A percentile compares a stretch with the other conserved stretches of the same genome.
phyloP scores from a whole-genome alignment of 2,113 vertebrate genomes.

The Phrynocephalus versicolor region DNA sequence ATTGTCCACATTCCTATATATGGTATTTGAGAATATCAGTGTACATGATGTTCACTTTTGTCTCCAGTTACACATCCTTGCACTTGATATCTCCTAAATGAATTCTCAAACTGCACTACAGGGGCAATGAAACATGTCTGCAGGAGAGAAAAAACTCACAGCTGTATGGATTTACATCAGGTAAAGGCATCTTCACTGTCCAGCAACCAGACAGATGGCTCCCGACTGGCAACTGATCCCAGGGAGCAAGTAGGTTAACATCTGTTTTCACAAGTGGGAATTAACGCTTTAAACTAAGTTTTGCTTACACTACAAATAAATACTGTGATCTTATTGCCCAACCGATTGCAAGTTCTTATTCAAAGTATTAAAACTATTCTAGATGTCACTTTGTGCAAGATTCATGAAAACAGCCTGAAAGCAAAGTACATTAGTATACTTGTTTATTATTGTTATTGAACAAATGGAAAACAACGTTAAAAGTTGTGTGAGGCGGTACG shows the following conservation, averaged over 20 bases:
- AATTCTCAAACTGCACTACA: too few species aligned
- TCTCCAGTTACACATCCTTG: too few species aligned
- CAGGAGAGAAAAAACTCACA: too few species aligned
- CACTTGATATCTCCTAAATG: neutral
- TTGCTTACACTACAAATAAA: neutral
- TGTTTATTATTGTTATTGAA: constrained; percentile 11
- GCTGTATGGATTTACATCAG: neutral
- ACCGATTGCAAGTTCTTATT: neutral
- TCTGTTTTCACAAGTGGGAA: neutral
- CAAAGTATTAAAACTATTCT: neutral
- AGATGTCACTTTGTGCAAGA: neutral
- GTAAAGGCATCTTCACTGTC: neutral
- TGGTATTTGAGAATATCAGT: too few species aligned
- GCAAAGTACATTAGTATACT: neutral
- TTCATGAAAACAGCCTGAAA: neutral
- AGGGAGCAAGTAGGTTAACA: neutral
- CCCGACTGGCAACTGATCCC: neutral
- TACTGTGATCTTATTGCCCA: neutral
- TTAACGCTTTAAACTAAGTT: neutral
- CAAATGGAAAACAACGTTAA: neutral
- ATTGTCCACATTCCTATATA: too few species aligned
- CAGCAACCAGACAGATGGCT: neutral
- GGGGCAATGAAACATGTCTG: too few species aligned
- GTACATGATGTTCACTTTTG: too few species aligned
- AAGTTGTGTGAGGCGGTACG: too few species aligned